Percentiles rank a stretch among this genome's conserved stretches.
phyloP scores from a whole-genome alignment of 2,113 vertebrate genomes.

The Poicephalus gulielmi region DNA sequence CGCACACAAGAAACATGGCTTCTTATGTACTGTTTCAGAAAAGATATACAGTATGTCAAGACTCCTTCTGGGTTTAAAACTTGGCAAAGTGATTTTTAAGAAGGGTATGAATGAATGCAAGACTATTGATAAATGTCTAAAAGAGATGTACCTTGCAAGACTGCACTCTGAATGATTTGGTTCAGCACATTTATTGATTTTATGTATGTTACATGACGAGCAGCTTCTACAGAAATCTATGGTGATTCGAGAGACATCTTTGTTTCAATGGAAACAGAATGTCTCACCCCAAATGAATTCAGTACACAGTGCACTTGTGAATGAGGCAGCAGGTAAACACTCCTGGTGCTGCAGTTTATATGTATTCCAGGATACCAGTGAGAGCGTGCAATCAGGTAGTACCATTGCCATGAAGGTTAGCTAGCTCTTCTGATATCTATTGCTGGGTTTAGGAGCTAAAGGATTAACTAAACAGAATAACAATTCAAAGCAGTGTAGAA shows the following conservation, averaged over 20 bases:
- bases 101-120: neutral
- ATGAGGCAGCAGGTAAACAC: neutral
- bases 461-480: neutral
- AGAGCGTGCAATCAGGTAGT: neutral
- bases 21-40: neutral
- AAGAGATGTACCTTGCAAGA: neutral
- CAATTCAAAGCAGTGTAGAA: neutral
- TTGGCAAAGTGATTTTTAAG: neutral
- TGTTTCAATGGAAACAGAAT: neutral
- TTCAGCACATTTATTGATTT: neutral
- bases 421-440: neutral
- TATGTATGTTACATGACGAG: accelerated
- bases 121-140: neutral
- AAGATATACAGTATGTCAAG: neutral
- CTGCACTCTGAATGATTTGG: neutral
- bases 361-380: too few relatives aligned
- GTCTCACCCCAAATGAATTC: neutral
- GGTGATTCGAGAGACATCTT: too few relatives aligned
- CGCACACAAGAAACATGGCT: neutral
- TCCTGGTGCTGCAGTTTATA: neutral
- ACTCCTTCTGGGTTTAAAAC: neutral
- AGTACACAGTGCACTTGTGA: neutral
- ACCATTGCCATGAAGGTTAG: neutral
- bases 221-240: neutral
- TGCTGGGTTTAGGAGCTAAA: neutral